Evolutionary conservation across 2,888 invertebrate species (phyloP), one percentile per base, ranked within the genome.

Genomic region (Drosophila picticornis): DNA sequence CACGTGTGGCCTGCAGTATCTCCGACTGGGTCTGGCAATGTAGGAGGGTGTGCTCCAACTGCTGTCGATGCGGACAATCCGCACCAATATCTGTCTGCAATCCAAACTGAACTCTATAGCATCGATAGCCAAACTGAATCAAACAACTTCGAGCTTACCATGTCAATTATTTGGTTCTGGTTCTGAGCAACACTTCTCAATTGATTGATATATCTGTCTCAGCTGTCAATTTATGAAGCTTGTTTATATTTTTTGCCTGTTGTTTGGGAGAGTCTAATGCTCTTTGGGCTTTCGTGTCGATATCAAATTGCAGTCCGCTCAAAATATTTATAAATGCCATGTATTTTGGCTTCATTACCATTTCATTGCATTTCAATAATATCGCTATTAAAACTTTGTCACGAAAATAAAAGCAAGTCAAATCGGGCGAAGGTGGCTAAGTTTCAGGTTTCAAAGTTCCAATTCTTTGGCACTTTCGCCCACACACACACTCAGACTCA

Each of bases 311-410:
- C 83, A 79, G 51, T 43, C 36, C 53, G 55, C 51, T 59, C 72
- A 70, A 76, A 81, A 75, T 75, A 84, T 71, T 83, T 81, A 67
- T 71, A 78, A 75, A 72, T 61, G 72, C 69, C 62, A 67, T 67
- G 80, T 79, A 84, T 80, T 90, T 86, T 75, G 75, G 71, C 84
- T 88, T 90, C 86, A 91, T 90, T 90, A 89, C 78, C 78, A 75
- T 81, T 87, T 88, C 82, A 81, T 86, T 91, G 85, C 85, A 80
- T 75, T 88, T 88, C 84, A 88, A 88, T 90, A 90, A 88, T 80
- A 84, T 84, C 72, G 88, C 90, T 84, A 90, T 88, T 88, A 90
- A 88, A 88, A 88, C 73, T 88, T 90, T 88, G 90, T 90, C 88
- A 90, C 90, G 90, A 76, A 75, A 84, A 83, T 81, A 77, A 87